phyloP scores from a whole-genome alignment of 2,113 vertebrate species.

The Cryptotis parvus region DNA sequence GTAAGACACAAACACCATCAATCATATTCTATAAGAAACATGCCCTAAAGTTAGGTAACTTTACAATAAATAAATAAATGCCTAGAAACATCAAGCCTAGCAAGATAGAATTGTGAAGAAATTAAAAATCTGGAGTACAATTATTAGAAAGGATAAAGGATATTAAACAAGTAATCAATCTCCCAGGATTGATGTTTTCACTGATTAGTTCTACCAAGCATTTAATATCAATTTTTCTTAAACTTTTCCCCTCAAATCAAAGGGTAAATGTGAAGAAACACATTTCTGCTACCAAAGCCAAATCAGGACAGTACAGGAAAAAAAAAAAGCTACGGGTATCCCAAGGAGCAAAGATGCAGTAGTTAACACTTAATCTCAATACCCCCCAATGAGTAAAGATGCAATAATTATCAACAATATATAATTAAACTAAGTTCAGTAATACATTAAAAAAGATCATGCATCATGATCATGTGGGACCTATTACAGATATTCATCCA shows the following conservation, averaged over 20 bases:
- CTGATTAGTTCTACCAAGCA: background rate
- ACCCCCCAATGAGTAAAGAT: background rate
- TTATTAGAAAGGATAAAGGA: constrained; percentile 8
- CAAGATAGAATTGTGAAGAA: background rate
- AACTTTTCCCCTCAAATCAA: background rate
- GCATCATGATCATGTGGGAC: background rate
- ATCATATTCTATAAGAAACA: background rate
- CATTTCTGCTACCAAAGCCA: background rate
- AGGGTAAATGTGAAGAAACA: background rate
- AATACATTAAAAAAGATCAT: background rate
- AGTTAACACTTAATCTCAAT: background rate
- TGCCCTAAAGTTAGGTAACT: background rate
- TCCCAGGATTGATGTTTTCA: background rate
- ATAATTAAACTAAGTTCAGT: background rate
- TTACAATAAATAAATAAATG: background rate
- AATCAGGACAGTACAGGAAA: background rate
- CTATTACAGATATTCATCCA: background rate
- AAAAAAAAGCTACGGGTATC: background rate
- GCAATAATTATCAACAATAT: background rate
- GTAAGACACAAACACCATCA: background rate
- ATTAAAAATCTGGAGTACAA: background rate
- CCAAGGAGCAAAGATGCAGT: background rate
- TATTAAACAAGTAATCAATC: background rate
- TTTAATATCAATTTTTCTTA: background rate
- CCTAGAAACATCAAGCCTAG: background rate